phyloP scores from a whole-genome alignment of 2,113 vertebrate species.

The Lepus europaeus region DNA sequence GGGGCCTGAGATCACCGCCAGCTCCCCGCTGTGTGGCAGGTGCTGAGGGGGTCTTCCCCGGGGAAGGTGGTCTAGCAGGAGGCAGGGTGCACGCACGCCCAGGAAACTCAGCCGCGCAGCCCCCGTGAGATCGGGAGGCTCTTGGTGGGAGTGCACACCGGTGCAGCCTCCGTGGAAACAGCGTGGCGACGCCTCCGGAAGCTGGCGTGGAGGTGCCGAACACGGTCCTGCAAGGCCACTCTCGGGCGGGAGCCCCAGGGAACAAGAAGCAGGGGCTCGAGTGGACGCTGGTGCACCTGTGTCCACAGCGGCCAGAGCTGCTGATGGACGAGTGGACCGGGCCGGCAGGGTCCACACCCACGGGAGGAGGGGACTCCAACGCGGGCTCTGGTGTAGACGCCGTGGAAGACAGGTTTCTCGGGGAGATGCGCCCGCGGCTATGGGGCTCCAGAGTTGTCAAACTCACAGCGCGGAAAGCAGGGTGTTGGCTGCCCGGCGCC shows the following conservation, averaged over 20 bases:
- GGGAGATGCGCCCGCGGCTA: too few relatives aligned
- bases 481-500: too few relatives aligned
- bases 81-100: not conserved
- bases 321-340: too few relatives aligned
- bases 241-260: rapidly evolving
- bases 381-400: too few relatives aligned
- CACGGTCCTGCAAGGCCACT: not conserved
- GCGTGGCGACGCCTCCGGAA: rapidly evolving
- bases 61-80: not conserved
- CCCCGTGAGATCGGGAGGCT: rapidly evolving
- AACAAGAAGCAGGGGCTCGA: not conserved
- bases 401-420: too few relatives aligned
- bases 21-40: rapidly evolving
- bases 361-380: too few relatives aligned
- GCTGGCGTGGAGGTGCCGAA: rapidly evolving
- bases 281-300: rapidly evolving
- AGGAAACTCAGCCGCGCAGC: too few relatives aligned
- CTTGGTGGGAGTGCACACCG: rapidly evolving
- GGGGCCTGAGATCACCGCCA: not conserved
- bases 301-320: not conserved
- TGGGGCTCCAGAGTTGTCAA: too few relatives aligned
- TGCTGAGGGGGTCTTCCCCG: too few relatives aligned
- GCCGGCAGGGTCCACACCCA: too few relatives aligned
- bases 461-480: too few relatives aligned
- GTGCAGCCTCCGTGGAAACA: rapidly evolving